These are phyloP conservation scores for Melanophora roralis DNA, from an alignment of 2,888 invertebrate species.

Conservation along the genomic window DNA sequence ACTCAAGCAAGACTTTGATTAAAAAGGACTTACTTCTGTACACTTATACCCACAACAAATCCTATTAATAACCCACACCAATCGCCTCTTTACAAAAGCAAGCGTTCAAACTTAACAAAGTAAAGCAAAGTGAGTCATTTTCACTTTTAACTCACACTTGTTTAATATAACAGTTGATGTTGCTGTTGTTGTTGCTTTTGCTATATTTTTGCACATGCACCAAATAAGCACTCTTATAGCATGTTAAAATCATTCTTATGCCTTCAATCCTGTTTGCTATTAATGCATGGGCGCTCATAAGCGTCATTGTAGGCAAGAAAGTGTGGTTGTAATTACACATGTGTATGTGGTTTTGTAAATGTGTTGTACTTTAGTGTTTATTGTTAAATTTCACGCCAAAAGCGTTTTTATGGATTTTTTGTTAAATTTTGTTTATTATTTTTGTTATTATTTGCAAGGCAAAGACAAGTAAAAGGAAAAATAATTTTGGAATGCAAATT, in stretches of 20 bases:
- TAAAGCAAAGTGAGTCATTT: conserved; percentile 24
- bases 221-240: conserved; percentile 55
- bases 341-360: not conserved
- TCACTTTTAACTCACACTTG: not conserved
- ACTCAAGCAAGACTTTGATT: not conserved
- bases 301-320: not conserved
- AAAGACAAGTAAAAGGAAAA: not conserved
- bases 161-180: not conserved
- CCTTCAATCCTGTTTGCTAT: too few relatives aligned
- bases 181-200: not conserved
- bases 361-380: conserved; percentile 40
- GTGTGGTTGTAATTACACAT: not conserved
- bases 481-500: conserved; percentile 20
- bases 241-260: conserved; percentile 31
- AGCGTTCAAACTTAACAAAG: not conserved
- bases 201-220: conserved; percentile 16
- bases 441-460: not conserved
- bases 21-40: not conserved
- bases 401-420: conserved; percentile 52
- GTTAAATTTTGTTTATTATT: not conserved
- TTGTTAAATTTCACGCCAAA: conserved; percentile 61
- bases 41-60: not conserved
- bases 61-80: conserved; percentile 27
- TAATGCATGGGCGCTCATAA: not conserved
- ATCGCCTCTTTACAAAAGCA: not conserved